A percentile compares a stretch with the other conserved stretches of the same genome.
Conservation (phyloP, 2,113 vertebrate genomes). For the Erpornis zantholeuca region DNA sequence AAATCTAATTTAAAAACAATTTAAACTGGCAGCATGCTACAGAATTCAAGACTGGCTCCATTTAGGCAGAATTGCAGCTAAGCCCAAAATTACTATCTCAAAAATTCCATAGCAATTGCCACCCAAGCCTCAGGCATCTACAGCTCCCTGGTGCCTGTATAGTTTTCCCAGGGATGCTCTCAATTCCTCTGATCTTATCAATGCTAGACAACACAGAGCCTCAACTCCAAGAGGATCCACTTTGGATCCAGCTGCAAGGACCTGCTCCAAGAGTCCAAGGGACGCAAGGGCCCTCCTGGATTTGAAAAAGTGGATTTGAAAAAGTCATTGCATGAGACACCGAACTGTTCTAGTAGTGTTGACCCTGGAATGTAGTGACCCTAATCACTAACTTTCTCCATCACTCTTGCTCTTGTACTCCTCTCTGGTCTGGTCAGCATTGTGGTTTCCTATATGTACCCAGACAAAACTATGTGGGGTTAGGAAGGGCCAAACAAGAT, state of each 20-base stretch:
- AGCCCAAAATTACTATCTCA: slow-evolving; percentile 35
- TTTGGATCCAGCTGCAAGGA: not conserved
- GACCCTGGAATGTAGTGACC: not conserved
- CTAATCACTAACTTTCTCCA: not conserved
- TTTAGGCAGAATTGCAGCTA: not conserved
- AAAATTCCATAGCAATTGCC: not conserved
- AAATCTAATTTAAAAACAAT: not conserved
- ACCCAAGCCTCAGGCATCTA: slow-evolving; percentile 28
- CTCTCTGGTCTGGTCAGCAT: not conserved
- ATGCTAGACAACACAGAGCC: not conserved
- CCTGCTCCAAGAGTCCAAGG: not conserved
- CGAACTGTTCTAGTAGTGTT: not conserved
- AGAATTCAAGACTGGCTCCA: not conserved
- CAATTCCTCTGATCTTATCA: not conserved
- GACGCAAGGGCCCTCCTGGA: not conserved
- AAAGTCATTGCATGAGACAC: accelerated
- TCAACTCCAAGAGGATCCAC: not conserved
- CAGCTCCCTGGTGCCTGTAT: not conserved
- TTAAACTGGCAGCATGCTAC: not conserved
- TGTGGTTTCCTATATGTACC: not conserved
- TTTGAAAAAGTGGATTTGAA: not conserved
- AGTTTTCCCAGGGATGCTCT: not conserved
- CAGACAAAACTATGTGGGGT: not conserved
- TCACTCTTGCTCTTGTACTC: not conserved
- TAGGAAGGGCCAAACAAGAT: not conserved